Percentiles rank a stretch among this genome's conserved stretches.
Evolutionary conservation across 2,797 vertebrate genomes (phyloP).

Genomic region (Sebastes umbrosus): DNA sequence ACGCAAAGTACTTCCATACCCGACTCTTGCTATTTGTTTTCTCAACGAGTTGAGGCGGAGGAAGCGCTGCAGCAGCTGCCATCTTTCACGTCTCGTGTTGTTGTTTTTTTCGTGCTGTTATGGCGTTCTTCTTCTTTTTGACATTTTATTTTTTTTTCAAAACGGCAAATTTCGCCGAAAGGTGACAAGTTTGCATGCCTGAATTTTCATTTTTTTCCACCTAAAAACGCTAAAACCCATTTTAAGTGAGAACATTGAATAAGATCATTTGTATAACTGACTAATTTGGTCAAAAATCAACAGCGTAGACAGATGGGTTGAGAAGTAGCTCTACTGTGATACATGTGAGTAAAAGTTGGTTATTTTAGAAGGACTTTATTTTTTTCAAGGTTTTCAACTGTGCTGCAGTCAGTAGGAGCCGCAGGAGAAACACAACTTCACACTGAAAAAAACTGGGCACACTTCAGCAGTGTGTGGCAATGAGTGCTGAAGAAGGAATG

Average conservation of each 20-base stretch:
- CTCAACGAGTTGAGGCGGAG: no score
- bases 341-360: not conserved
- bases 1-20: no score
- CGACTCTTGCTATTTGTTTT: no score
- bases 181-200: no score
- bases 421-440: not conserved
- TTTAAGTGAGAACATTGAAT: not conserved
- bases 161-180: no score
- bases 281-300: not conserved
- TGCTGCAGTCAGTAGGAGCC: not conserved
- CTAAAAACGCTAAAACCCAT: no score
- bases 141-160: no score
- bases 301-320: not conserved
- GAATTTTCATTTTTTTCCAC: no score
- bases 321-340: not conserved
- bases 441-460: not conserved
- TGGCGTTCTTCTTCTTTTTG: no score
- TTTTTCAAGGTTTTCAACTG: not conserved
- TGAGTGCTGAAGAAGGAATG: not conserved
- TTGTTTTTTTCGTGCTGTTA: no score
- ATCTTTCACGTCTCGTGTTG: no score
- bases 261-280: not conserved
- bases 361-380: not conserved
- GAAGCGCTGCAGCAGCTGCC: no score
- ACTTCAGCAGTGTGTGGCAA: not conserved